phyloP scores from a whole-genome alignment of 2,888 invertebrate species.

The Acanthopleura granulata region DNA sequence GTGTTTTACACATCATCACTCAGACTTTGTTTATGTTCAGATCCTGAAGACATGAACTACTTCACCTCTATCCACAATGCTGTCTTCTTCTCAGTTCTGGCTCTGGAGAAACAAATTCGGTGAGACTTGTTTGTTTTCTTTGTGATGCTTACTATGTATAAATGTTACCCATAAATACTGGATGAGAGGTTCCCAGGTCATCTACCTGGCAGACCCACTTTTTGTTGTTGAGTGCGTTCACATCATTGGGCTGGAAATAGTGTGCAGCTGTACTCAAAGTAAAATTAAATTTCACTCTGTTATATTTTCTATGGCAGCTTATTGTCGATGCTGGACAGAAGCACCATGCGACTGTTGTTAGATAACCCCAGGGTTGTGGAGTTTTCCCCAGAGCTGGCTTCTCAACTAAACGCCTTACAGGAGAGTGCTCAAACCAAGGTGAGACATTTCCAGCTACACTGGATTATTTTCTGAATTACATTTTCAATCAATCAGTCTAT shows the following conservation, averaged over 20 bases:
- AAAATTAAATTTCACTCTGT: too few species aligned
- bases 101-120: conserved; percentile 75
- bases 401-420: conserved; percentile 35
- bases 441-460: not conserved
- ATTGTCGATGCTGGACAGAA: conserved; percentile 76
- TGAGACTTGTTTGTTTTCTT: conserved; percentile 24
- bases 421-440: conserved; percentile 37
- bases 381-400: conserved; percentile 74
- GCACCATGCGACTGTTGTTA: conserved; percentile 77
- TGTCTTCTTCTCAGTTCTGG: conserved; percentile 81
- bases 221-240: not conserved
- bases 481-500: too few species aligned
- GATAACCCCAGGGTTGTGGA: conserved; percentile 78
- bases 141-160: not conserved
- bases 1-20: too few species aligned
- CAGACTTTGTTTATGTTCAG: conserved; percentile 28
- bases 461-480: too few species aligned
- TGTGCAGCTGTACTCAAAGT: not conserved
- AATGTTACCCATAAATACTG: too few species aligned
- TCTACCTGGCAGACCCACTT: too few species aligned
- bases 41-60: conserved; percentile 48
- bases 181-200: too few species aligned
- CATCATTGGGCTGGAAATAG: not conserved
- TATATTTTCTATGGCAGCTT: conserved; percentile 53
- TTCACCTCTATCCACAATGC: conserved; percentile 74